Percentiles rank a stretch among this genome's conserved stretches.
phyloP scores from a whole-genome alignment of 2,888 invertebrate species.

The Ophioninae sp. region DNA sequence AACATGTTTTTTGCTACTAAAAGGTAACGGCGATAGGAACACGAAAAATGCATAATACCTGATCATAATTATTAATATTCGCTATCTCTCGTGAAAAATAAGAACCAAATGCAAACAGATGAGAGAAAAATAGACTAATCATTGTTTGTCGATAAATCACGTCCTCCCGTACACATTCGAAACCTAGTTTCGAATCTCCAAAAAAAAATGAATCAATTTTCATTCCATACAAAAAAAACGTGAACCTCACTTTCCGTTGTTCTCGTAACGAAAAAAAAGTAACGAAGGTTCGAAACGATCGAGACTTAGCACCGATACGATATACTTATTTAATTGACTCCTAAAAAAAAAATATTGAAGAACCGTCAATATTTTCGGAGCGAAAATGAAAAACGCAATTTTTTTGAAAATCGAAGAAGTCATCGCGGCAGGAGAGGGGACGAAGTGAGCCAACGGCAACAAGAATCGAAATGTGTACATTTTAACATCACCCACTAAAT shows the following conservation, averaged over 20 bases:
- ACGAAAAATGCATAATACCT: slow-evolving; percentile 31
- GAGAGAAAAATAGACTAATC: slow-evolving; percentile 61
- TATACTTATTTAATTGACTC: slow-evolving; percentile 12
- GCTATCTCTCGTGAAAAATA: slow-evolving; percentile 23
- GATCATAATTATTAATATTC: slow-evolving; percentile 21
- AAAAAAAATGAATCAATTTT: slow-evolving; percentile 34
- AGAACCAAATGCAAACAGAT: slow-evolving; percentile 49
- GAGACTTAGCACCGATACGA: background rate
- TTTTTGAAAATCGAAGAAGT: background rate
- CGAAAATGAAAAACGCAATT: background rate
- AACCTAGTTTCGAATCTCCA: slow-evolving; percentile 37
- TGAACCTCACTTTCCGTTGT: slow-evolving; percentile 15
- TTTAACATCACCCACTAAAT: slow-evolving; percentile 1
- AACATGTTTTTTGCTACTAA: no score
- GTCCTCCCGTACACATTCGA: slow-evolving; percentile 24
- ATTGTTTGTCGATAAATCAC: background rate
- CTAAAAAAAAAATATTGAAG: background rate
- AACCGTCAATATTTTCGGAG: background rate
- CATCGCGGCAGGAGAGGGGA: background rate
- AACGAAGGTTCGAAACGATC: background rate
- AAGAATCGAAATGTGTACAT: background rate
- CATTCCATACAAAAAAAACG: slow-evolving; percentile 35
- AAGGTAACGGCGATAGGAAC: background rate
- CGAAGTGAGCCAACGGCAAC: background rate
- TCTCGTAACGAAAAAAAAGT: slow-evolving; percentile 26